phyloP scores from a whole-genome alignment of 2,113 vertebrate species.

The Aspidoscelis tigris region DNA sequence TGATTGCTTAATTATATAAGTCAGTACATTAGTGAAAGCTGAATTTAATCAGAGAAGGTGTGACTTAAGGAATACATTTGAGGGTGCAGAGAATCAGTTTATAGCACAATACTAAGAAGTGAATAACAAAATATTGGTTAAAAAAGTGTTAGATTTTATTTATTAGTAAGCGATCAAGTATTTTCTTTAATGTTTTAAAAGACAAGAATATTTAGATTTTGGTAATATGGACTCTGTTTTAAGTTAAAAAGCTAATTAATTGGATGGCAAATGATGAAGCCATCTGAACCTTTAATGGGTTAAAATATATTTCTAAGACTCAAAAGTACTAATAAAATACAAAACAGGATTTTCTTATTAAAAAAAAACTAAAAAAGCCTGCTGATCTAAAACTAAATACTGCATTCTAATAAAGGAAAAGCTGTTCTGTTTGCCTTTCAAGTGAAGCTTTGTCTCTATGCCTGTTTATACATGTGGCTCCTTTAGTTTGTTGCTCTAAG shows the following conservation, averaged over 20 bases:
- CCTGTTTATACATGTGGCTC: conserved; percentile 67
- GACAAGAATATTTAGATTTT: not conserved
- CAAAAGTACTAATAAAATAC: conserved; percentile 56
- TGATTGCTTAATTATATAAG: not conserved
- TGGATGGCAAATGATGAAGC: not conserved
- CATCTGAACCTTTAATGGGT: not conserved
- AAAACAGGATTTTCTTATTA: conserved; percentile 46
- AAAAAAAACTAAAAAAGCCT: not conserved
- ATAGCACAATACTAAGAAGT: not conserved
- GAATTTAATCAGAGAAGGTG: not conserved
- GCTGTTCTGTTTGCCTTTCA: conserved; percentile 55
- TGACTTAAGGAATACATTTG: not conserved
- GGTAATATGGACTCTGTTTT: not conserved
- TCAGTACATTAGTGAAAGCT: not conserved
- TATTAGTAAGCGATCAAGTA: not conserved
- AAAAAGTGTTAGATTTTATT: not conserved
- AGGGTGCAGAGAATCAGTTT: not conserved
- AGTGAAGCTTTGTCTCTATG: conserved; percentile 44
- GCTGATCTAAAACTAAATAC: conserved; percentile 50
- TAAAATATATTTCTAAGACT: conserved; percentile 7
- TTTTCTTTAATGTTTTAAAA: not conserved
- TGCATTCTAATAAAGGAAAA: conserved; percentile 56
- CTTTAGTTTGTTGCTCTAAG: conserved; percentile 52
- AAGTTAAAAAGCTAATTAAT: not conserved
- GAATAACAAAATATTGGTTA: not conserved